Evolutionary conservation across 2,797 vertebrate genomes (phyloP).

Genomic region (Aplochiton taeniatus): DNA sequence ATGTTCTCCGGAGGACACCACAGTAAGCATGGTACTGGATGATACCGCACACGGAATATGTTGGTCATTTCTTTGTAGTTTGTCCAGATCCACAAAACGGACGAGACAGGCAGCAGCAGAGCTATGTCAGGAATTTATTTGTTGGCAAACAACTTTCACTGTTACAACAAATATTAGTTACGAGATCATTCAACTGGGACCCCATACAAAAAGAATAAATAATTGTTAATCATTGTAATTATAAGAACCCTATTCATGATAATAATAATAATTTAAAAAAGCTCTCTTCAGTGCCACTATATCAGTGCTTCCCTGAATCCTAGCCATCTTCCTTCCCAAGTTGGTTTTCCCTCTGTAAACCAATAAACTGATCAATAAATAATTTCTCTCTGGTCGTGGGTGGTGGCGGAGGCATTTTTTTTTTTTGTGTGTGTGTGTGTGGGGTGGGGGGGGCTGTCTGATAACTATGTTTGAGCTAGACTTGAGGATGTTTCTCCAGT

Average conservation of each 20-base stretch:
- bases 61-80: too few species aligned
- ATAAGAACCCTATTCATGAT: conserved; percentile 74
- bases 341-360: conserved; percentile 69
- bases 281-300: conserved; percentile 75
- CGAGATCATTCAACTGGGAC: conserved; percentile 97
- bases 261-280: conserved; percentile 76
- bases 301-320: conserved; percentile 46
- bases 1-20: too few species aligned
- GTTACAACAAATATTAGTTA: conserved; percentile 99
- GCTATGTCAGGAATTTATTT: conserved; percentile 99
- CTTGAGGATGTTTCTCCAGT: conserved; percentile 63
- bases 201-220: conserved; percentile 99
- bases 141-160: conserved; percentile 99
- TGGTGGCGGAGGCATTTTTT: conserved; percentile 45
- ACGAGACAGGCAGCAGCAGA: conserved; percentile 69
- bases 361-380: conserved; percentile 89
- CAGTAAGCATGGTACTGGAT: too few species aligned
- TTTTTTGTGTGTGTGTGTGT: too few species aligned
- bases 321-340: conserved; percentile 46
- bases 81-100: conserved; percentile 24
- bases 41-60: too few species aligned
- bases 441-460: conserved; percentile 48
- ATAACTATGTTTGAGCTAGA: conserved; percentile 77
- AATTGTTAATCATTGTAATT: conserved; percentile 85
- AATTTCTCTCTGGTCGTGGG: conserved; percentile 68